phyloP scores from a whole-genome alignment of 2,888 invertebrate species.

The Apotomis capreana region DNA sequence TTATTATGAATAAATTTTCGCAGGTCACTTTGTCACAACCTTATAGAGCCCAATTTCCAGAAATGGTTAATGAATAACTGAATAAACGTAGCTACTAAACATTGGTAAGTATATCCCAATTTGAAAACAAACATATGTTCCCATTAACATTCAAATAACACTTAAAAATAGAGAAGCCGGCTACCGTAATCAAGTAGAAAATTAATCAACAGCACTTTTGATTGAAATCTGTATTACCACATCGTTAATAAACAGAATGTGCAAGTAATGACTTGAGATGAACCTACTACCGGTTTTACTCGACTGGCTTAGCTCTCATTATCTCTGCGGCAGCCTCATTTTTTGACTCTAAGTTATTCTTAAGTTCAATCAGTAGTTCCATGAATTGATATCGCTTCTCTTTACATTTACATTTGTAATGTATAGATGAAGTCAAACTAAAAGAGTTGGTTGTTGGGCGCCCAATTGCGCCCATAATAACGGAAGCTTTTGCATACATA shows the following conservation, averaged over 20 bases:
- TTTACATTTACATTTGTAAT: slow-evolving; percentile 2
- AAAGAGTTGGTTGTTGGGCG: no score
- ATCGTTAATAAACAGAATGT: slow-evolving; percentile 72
- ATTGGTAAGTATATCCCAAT: background rate
- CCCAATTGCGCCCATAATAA: no score
- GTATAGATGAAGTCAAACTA: background rate
- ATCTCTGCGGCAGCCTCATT: slow-evolving; percentile 68
- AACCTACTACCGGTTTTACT: slow-evolving; percentile 80
- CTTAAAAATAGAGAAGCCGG: slow-evolving; percentile 59
- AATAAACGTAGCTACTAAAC: no score
- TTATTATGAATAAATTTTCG: no score
- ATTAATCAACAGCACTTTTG: slow-evolving; percentile 78
- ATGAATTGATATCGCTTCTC: slow-evolving; percentile 55
- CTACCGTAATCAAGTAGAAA: slow-evolving; percentile 73
- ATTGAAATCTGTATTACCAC: slow-evolving; percentile 75
- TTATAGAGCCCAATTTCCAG: no score
- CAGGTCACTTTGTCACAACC: no score
- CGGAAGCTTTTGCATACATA: no score
- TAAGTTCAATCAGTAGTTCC: slow-evolving; percentile 47
- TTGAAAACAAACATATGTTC: slow-evolving; percentile 4
- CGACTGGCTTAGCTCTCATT: slow-evolving; percentile 63
- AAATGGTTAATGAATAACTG: no score
- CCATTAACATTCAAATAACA: slow-evolving; percentile 17
- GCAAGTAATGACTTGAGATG: slow-evolving; percentile 77
- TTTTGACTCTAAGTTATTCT: slow-evolving; percentile 35